Evolutionary conservation across 2,888 invertebrate species (phyloP).

Genomic region (Ennomos quercinarius): DNA sequence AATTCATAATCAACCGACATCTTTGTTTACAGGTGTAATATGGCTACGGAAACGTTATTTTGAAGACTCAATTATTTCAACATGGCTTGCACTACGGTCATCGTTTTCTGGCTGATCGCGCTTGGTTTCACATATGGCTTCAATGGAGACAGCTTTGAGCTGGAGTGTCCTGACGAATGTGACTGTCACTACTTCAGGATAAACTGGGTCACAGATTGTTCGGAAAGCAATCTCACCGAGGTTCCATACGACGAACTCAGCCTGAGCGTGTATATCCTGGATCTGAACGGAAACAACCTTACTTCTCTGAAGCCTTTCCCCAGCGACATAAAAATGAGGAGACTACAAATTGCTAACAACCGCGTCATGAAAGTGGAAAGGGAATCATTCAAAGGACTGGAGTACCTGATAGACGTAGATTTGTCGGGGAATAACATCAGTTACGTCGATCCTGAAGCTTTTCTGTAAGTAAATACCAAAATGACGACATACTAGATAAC

Average conservation of each 20-base stretch:
- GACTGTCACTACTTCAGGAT: slow-evolving; percentile 91
- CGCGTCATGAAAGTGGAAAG: slow-evolving; percentile 84
- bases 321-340: slow-evolving; percentile 88
- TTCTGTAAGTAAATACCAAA: slow-evolving; percentile 80
- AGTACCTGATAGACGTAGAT: slow-evolving; percentile 89
- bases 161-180: slow-evolving; percentile 90
- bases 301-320: slow-evolving; percentile 87
- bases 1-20: slow-evolving; percentile 14
- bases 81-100: slow-evolving; percentile 60
- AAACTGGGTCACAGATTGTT: slow-evolving; percentile 92
- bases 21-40: slow-evolving; percentile 56
- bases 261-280: slow-evolving; percentile 88
- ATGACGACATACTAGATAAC: no score
- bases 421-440: slow-evolving; percentile 88
- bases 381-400: slow-evolving; percentile 87
- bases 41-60: slow-evolving; percentile 40
- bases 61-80: slow-evolving; percentile 42
- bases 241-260: slow-evolving; percentile 89
- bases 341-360: slow-evolving; percentile 89
- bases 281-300: slow-evolving; percentile 89
- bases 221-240: slow-evolving; percentile 89
- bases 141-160: slow-evolving; percentile 87
- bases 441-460: slow-evolving; percentile 87
- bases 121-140: slow-evolving; percentile 65
- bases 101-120: slow-evolving; percentile 60